Evolutionary conservation across 2,797 vertebrate genomes (phyloP), one percentile per base, ranked within the genome.

Genomic region (Orientallactaga sibirica): DNA sequence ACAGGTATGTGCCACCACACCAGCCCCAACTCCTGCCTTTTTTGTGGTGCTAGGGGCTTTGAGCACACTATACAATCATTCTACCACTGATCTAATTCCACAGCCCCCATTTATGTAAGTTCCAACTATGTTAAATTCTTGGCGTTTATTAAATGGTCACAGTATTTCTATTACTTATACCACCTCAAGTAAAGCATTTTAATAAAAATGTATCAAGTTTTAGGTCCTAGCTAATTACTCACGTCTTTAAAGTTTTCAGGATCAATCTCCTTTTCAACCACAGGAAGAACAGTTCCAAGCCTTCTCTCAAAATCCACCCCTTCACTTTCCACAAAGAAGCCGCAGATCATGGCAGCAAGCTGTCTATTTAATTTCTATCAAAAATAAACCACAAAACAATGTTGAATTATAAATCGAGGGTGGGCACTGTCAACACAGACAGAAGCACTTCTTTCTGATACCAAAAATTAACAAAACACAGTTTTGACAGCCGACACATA

Each of bases 321-420:
- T 66, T 99, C 99, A 58, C 98, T 98, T 98, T 99, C 99, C 87
- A 99, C 99, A 82, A 99, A 99, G 89, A 99, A 98, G 20, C 99
- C 99, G 1, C 99, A 99, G 0, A 99, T 92, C 96, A 99, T 99
- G 73, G 98, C 98, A 2, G 99, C 99, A 29, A 99, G 97, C 55
- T 99, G 99, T 86, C 98, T 98, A 93, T 99, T 98, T 74, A 97
- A 97, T 82, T 97, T 97, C 98, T 98, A 93, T n/a, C 88, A 92
- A 94, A 29, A 92, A 70, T 70, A 90, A 96, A 96, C 58, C 92
- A 19, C 9, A 79, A 70, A 2, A 80, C 12, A 76, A 71, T 33
- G 75, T 78, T 62, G 62, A 48, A 64, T 81, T 68, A 20, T 20
- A 71, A 78, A 86, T 66, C 7, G 43, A 64, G 84, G 6, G 29